phyloP scores from a whole-genome alignment of 2,888 invertebrate genomes.

The Trisateles emortualis region DNA sequence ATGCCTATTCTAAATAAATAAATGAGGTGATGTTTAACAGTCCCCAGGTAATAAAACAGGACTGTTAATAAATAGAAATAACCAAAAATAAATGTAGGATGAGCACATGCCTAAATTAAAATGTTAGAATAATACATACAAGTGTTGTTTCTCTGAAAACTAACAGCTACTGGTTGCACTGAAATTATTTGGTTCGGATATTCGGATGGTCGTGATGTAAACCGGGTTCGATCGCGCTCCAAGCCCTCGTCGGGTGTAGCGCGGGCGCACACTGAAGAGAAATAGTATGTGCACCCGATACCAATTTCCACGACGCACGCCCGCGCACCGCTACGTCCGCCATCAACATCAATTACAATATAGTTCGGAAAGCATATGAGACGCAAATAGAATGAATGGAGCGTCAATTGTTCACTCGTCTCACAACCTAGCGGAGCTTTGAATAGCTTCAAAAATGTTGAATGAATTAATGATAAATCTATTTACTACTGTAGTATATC shows the following conservation, averaged over 20 bases:
- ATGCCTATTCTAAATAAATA: too few relatives aligned
- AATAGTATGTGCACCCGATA: background rate
- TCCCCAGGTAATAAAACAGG: too few relatives aligned
- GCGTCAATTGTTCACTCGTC: background rate
- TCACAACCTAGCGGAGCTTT: background rate
- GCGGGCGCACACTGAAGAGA: background rate
- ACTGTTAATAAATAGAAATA: too few relatives aligned
- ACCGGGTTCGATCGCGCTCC: background rate
- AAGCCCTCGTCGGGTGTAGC: background rate
- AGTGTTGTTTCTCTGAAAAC: too few relatives aligned
- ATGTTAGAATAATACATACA: too few relatives aligned
- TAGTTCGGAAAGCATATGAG: background rate
- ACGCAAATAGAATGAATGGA: background rate
- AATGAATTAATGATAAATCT: background rate
- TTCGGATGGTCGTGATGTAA: background rate
- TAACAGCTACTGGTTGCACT: too few relatives aligned
- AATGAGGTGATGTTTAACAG: too few relatives aligned
- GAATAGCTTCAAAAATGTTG: too few relatives aligned
- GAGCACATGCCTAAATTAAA: too few relatives aligned
- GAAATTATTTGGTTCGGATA: background rate
- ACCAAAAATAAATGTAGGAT: too few relatives aligned
- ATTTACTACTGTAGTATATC: too few relatives aligned
- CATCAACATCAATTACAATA: slow-evolving; percentile 2
- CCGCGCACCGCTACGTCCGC: background rate
- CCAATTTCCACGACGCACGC: background rate